phyloP scores from a whole-genome alignment of 2,797 vertebrate species.

The Onychomys leucogaster region DNA sequence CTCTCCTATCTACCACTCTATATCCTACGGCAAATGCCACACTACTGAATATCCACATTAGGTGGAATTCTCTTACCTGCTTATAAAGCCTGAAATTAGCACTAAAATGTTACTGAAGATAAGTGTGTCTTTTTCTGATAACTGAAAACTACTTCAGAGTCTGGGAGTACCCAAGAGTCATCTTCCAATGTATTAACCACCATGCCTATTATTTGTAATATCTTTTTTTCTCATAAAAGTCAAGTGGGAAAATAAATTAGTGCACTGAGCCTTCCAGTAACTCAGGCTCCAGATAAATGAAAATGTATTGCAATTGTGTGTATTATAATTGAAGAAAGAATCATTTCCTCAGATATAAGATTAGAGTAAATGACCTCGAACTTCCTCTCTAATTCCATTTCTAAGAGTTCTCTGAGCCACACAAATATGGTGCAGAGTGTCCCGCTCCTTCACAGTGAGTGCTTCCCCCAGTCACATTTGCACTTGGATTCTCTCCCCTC shows the following conservation, averaged over 20 bases:
- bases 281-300: slow-evolving; percentile 62
- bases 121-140: slow-evolving; percentile 55
- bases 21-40: background rate
- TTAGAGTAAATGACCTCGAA: slow-evolving; percentile 66
- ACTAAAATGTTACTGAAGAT: slow-evolving; percentile 43
- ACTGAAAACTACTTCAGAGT: slow-evolving; percentile 62
- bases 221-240: slow-evolving; percentile 71
- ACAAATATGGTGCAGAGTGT: slow-evolving; percentile 44
- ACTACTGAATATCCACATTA: background rate
- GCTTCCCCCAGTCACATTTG: background rate
- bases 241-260: slow-evolving; percentile 76
- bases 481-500: background rate
- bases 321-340: slow-evolving; percentile 62
- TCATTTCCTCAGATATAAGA: slow-evolving; percentile 65
- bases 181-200: slow-evolving; percentile 69
- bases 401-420: slow-evolving; percentile 25
- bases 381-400: slow-evolving; percentile 58
- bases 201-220: slow-evolving; percentile 72
- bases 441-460: slow-evolving; percentile 1
- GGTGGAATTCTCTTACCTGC: background rate
- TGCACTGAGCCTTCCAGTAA: slow-evolving; percentile 69
- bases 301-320: slow-evolving; percentile 65
- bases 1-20: background rate
- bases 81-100: slow-evolving; percentile 8
- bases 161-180: slow-evolving; percentile 62